Evolutionary conservation across 1,140 invertebrate genomes (phyloP), one percentile per base, ranked within the genome.

Genomic region (Ruditapes philippinarum): DNA sequence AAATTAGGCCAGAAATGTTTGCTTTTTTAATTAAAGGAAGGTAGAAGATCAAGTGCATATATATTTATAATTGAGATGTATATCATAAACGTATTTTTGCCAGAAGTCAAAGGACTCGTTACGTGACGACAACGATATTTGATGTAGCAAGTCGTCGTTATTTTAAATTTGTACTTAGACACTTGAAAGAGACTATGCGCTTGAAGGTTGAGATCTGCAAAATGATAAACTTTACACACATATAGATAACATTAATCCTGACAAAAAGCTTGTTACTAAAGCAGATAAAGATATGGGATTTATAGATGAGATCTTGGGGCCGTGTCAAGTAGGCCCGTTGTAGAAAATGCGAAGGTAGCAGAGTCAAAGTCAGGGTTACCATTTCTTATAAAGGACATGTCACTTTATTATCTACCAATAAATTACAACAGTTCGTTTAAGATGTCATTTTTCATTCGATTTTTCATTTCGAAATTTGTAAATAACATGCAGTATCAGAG

Each of bases 191-290:
- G n/a, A n/a, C 36, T 49, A 33, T 78, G 74, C 74, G 33, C 74
- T 78, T 36, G 74, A 78, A 78, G 45, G 42, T 49, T 51, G n/a
- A 78, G 74, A 78, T 78, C 45, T 51, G 42, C 42, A 49, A 51
- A 51, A 78, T 54, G 42, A 78, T 78, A 78, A 78, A 78, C 74
- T 78, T 78, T 49, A 78, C 74, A 78, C 74, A 54, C 51, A 78
- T 51, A 33, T 36, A 78, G 74, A 78, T 51, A 78, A 51, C 45
- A 54, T 78, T 57, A 51, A 78, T 78, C 74, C 74, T 54, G 74
- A 78, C 54, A 54, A 78, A 78, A 78, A 78, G 31, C 9, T 78
- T 54, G 74, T 78, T 54, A 78, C 40, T 45, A 74, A 2, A 45
- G 49, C 45, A 49, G 42, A 78, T 78, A 78, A 54, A 51, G 4